Evolutionary conservation across 2,888 invertebrate species (phyloP), one percentile per base, ranked within the genome.

Genomic region (Camponotus fellah): DNA sequence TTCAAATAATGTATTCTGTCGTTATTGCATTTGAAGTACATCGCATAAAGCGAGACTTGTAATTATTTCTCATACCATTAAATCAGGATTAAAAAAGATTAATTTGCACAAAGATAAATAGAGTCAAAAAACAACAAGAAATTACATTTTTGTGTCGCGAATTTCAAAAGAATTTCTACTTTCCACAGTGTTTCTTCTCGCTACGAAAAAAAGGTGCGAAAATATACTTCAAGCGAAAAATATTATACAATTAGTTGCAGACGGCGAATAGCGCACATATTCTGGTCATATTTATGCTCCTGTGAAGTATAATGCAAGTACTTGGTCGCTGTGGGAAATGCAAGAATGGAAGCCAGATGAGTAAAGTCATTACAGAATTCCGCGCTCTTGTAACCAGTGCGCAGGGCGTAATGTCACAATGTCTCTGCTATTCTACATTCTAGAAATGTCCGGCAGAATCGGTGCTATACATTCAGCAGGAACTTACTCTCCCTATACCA

Each of bases 321-420:
- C 68, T 85, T 53, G 71, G 58, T 72, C 62, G 40, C 66, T 49
- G 71, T 60, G 84, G 53, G 62, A 64, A 58, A 83, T 87, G 74
- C 86, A 87, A 90, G 89, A 89, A 91, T 89, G 85, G 84, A 82
- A 69, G 86, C 88, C 84, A 88, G 88, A 91, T 87, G 90, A 89
- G 90, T 86, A 84, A 91, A 88, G 90, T 89, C 91, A 90, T 92
- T 92, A 91, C 88, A 85, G 87, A 86, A 91, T 91, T 90, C 90
- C 86, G 77, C 80, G 86, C 80, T 81, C 60, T 76, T 56, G 71
- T 72, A 72, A 82, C 72, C 71, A 85, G 87, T 76, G 88, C 89
- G 32, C 75, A 75, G 82, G 66, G 71, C 83, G 76, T 86, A 88
- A 90, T 88, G 89, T 90, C 87, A 79, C 87, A 79, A 86, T 74